Conservation (phyloP, 2,113 vertebrate genomes). For the Chrysemys picta region DNA sequence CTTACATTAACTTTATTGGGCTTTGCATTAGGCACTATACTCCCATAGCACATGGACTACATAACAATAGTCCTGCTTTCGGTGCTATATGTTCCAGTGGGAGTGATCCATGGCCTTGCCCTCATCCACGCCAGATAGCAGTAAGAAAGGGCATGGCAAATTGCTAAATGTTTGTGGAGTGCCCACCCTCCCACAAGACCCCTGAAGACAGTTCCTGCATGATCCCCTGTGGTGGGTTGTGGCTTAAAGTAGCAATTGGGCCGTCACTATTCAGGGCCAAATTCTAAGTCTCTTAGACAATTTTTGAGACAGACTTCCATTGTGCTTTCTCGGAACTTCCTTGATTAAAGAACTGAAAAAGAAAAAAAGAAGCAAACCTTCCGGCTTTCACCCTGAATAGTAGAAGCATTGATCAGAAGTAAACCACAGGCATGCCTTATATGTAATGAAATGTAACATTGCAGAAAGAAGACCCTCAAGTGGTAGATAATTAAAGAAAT, state of each 20-base stretch:
- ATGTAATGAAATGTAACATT: neutral
- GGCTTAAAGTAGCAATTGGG: neutral
- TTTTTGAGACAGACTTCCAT: neutral
- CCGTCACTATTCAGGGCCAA: neutral
- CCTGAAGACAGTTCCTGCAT: neutral
- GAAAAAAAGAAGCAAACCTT: neutral
- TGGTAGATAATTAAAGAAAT: neutral
- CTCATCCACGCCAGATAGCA: accelerated
- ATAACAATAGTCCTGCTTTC: accelerated
- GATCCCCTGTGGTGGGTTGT: neutral
- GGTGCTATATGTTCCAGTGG: neutral
- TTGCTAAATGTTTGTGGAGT: neutral
- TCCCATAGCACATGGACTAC: neutral
- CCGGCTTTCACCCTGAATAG: neutral
- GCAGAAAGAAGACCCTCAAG: neutral
- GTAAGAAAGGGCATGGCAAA: neutral
- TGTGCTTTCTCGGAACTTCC: neutral
- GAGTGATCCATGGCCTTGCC: neutral
- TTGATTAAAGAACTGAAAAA: neutral
- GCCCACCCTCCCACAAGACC: neutral
- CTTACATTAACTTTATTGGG: neutral
- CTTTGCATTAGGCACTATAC: neutral
- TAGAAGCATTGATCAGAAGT: neutral
- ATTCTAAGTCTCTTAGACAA: accelerated
- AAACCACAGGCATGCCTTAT: neutral